These are phyloP conservation scores for Notolepis coatsorum DNA, from an alignment of 2,797 vertebrate species.

Conservation along the genomic window DNA sequence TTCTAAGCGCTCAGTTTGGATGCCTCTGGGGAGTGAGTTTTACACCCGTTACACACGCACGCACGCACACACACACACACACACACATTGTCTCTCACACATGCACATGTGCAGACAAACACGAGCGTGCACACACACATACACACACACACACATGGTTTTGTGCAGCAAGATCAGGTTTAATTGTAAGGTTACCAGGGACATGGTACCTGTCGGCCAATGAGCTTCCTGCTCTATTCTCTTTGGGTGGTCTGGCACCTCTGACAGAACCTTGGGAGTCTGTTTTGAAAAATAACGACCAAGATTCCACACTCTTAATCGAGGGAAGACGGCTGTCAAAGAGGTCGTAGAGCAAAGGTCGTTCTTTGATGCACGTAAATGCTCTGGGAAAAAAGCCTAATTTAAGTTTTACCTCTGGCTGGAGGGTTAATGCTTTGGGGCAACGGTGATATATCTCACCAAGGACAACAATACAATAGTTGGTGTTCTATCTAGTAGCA, in stretches of 20 bases:
- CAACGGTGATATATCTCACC: constrained; percentile 1
- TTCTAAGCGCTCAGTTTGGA: no score
- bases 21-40: no score
- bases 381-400: constrained; percentile 8
- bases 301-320: constrained; percentile 63
- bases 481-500: constrained; percentile 5
- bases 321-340: constrained; percentile 51
- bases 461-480: constrained; percentile 28
- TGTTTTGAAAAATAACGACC: constrained; percentile 54
- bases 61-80: not conserved
- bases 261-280: constrained; percentile 48
- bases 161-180: constrained; percentile 42
- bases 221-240: constrained; percentile 40
- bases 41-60: no score
- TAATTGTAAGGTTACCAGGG: constrained; percentile 37
- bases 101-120: constrained; percentile 15
- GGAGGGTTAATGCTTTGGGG: constrained; percentile 29
- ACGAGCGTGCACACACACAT: not conserved
- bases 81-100: not conserved
- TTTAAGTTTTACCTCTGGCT: constrained; percentile 37
- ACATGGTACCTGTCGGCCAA: constrained; percentile 46
- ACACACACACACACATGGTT: constrained; percentile 16
- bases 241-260: constrained; percentile 61
- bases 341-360: constrained; percentile 67
- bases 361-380: constrained; percentile 59